Base-by-base conservation (phyloP, 35 echinoderm and acorn worm genomes). In the Ophiothrix spiculata region DNA sequence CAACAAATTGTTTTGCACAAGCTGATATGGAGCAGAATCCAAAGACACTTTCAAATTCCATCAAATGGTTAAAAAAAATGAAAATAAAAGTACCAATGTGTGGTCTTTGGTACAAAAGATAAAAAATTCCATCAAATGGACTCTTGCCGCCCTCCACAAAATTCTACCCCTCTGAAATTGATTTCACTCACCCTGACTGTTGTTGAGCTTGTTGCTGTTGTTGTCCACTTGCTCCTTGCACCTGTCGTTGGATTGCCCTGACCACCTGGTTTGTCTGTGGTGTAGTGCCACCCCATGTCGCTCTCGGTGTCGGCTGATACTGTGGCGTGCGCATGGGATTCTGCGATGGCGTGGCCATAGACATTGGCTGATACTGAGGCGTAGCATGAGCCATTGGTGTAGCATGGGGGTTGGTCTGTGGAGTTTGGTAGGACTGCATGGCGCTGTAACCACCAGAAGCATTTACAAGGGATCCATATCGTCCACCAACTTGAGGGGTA, bases 221-320 rank as follows among this genome's bases (percentile, higher is more conserved):
- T 32, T n/a, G 19, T 0, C 28, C 10, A 33, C 45, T 34, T 23
- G 56, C 29, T 19, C 64, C 17, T 46, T 74, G 80, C 35, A 89
- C 35, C 31, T 75, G 39, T 35, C 76, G 45, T 31, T 88, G 56
- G 60, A 83, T 84, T 19, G 77, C 78, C 36, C 28, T 75, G 37
- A 86, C 74, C 12, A 84, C 56, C 81, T 90, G 84, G 38, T 83
- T 78, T 33, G 83, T 29, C 35, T 81, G n/a, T 16, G 83, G 36
- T 35, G 94, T 36, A 21, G 90, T 90, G 38, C 83, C 85, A 14
- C 95, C 76, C 84, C 91, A 90, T 60, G 78, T 80, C n/a, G 85
- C 87, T 41, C 91, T 80, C 31, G 95, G 95, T 21, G 95, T 98
- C 25, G 80, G 77, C 28, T 89, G 88, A 83, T 94, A 94, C 88